Conservation (phyloP, 2,113 vertebrate genomes). For the Gasterosteus nipponicus region DNA sequence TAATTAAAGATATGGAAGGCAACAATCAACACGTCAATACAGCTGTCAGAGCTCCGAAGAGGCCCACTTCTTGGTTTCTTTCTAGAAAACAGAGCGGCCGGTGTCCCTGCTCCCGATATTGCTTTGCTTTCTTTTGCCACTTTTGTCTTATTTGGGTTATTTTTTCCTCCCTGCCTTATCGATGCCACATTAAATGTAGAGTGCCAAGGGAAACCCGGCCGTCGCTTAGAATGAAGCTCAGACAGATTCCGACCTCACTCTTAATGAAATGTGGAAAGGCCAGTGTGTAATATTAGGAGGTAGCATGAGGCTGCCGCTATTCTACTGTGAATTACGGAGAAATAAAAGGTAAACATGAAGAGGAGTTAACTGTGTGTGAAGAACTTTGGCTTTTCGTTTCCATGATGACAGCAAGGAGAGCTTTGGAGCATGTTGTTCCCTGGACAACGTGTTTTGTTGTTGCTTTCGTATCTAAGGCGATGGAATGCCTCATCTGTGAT, state of each 20-base stretch:
- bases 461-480: too few species aligned
- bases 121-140: neutral
- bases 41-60: slow-evolving; percentile 17
- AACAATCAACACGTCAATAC: slow-evolving; percentile 1
- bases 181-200: slow-evolving; percentile 47
- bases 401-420: too few species aligned
- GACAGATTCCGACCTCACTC: slow-evolving; percentile 63
- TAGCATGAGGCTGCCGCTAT: slow-evolving; percentile 4
- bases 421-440: too few species aligned
- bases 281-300: slow-evolving; percentile 36
- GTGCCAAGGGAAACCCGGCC: slow-evolving; percentile 47
- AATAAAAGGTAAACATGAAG: slow-evolving; percentile 21
- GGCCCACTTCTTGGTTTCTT: neutral
- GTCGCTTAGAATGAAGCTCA: slow-evolving; percentile 50
- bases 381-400: too few species aligned
- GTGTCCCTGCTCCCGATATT: slow-evolving; percentile 23
- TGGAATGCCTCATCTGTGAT: too few species aligned
- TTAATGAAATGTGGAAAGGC: slow-evolving; percentile 56
- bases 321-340: slow-evolving; percentile 4
- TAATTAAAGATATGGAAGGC: slow-evolving; percentile 12
- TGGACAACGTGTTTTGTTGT: too few species aligned
- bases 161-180: slow-evolving; percentile 32
- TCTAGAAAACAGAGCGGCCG: neutral
- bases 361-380: slow-evolving; percentile 6
- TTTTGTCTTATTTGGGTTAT: slow-evolving; percentile 11